Conservation (phyloP, 2,113 vertebrate genomes). For the cat (Felis catus) region DNA sequence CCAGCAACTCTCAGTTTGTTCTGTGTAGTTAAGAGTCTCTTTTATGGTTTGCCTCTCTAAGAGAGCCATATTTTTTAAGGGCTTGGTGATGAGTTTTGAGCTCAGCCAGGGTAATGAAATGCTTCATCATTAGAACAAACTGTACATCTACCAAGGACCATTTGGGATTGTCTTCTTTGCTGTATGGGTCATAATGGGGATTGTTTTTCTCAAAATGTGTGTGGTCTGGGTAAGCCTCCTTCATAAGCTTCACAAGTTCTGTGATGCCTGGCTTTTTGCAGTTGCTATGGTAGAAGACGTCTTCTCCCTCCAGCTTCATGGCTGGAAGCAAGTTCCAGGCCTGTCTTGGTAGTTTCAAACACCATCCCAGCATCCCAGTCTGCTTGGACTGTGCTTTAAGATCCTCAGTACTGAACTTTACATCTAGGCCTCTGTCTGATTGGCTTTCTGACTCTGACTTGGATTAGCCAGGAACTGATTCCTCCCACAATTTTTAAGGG, state of each 20-base stretch:
- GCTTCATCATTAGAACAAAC: constrained; percentile 92
- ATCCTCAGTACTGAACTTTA: constrained; percentile 98
- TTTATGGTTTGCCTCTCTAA: not conserved
- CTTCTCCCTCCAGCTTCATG: constrained; percentile 92
- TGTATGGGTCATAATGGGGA: constrained; percentile 91
- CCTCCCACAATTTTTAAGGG: constrained; percentile 32
- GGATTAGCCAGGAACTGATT: constrained; percentile 92
- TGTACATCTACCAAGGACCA: constrained; percentile 98
- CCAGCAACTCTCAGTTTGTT: not conserved
- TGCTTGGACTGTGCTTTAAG: constrained; percentile 92
- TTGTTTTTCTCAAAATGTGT: constrained; percentile 96
- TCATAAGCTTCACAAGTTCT: constrained; percentile 93
- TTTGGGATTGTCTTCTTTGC: constrained; percentile 93
- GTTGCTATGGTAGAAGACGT: constrained; percentile 99
- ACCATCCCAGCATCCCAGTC: constrained; percentile 94
- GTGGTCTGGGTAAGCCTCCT: constrained; percentile 94
- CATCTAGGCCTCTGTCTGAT: constrained; percentile 92
- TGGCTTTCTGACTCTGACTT: constrained; percentile 96
- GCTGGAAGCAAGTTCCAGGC: constrained; percentile 95
- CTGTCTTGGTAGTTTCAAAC: constrained; percentile 96
- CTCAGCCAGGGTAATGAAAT: constrained; percentile 93
- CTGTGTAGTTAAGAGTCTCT: not conserved
- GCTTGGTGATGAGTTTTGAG: constrained; percentile 91
- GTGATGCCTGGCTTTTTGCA: constrained; percentile 95
- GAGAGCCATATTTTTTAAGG: constrained; percentile 88